These are phyloP conservation scores for Poeciliopsis paucimaculata DNA, from an alignment of 2,797 vertebrate genomes.

Conservation along the genomic window DNA sequence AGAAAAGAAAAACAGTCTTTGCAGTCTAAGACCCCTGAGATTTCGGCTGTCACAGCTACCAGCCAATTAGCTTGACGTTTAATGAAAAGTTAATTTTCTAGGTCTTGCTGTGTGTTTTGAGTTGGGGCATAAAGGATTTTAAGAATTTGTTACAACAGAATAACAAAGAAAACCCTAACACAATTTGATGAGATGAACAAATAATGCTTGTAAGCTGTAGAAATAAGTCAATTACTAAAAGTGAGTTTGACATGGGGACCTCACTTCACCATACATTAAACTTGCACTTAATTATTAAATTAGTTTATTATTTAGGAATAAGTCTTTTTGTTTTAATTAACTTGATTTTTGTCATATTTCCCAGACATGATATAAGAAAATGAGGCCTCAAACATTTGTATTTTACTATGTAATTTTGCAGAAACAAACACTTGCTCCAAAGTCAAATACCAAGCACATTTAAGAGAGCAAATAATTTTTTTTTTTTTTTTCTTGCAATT, in stretches of 20 bases:
- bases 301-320: background rate
- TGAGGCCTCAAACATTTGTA: background rate
- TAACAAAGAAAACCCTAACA: background rate
- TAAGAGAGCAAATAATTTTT: background rate
- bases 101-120: conserved; percentile 29
- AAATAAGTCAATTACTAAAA: background rate
- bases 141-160: conserved; percentile 13
- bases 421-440: background rate
- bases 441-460: background rate
- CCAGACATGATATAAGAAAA: background rate
- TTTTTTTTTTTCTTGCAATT: background rate
- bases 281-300: background rate
- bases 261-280: too few relatives aligned
- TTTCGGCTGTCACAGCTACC: conserved; percentile 53
- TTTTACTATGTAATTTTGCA: background rate
- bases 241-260: background rate
- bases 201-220: background rate
- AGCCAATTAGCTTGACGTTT: conserved; percentile 65
- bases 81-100: conserved; percentile 60
- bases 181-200: background rate
- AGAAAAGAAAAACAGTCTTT: conserved; percentile 37
- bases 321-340: background rate
- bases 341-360: background rate
- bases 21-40: conserved; percentile 25
- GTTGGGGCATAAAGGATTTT: conserved; percentile 24